phyloP scores from a whole-genome alignment of 2,113 vertebrate species.

The Osmerus eperlanus region DNA sequence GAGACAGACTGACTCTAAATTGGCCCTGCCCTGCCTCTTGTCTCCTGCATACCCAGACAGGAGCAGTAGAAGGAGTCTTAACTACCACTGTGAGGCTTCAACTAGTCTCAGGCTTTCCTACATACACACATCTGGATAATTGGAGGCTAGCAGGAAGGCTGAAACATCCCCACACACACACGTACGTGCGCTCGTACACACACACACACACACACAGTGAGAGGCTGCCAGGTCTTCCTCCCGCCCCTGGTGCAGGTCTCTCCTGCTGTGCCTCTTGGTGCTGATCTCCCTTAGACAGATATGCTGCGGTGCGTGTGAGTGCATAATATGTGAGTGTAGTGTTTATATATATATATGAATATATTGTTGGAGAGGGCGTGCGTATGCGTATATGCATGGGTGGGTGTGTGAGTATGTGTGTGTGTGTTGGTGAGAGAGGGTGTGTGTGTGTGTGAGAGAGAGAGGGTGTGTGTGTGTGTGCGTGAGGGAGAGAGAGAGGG shows the following conservation, averaged over 20 bases:
- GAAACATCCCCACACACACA: background rate
- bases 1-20: background rate
- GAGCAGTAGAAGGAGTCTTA: too few relatives aligned
- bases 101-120: background rate
- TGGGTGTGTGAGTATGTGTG: background rate
- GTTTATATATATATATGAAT: too few relatives aligned
- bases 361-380: too few relatives aligned
- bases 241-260: too few relatives aligned
- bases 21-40: background rate
- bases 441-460: background rate
- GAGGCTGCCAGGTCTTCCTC: too few relatives aligned
- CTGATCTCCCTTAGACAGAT: too few relatives aligned
- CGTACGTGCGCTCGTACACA: constrained; percentile 5
- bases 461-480: background rate
- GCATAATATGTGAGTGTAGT: too few relatives aligned
- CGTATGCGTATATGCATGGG: too few relatives aligned
- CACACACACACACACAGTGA: background rate
- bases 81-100: too few relatives aligned
- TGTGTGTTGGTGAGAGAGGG: background rate
- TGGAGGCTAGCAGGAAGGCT: background rate
- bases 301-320: background rate
- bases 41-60: background rate
- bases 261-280: too few relatives aligned
- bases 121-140: background rate
- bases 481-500: too few relatives aligned